Conservation (phyloP, 2,113 vertebrate species). For the Podarcis cretensis region DNA sequence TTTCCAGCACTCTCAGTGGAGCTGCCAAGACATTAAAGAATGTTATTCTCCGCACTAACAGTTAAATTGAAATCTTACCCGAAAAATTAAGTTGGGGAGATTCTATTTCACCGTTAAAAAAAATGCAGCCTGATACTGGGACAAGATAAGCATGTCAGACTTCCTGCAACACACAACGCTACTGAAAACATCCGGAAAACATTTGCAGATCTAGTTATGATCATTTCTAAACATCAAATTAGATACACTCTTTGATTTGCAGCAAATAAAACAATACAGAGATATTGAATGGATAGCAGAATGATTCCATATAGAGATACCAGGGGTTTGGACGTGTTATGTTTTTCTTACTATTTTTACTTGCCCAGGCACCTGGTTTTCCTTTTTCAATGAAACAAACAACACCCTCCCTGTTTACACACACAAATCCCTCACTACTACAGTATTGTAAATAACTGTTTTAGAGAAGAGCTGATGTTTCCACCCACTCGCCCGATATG, state of each 20-base stretch:
- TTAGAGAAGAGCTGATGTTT: background rate
- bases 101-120: background rate
- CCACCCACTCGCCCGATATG: background rate
- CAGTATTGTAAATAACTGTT: background rate
- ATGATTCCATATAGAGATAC: background rate
- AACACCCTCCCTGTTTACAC: background rate
- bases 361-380: background rate
- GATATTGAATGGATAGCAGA: background rate
- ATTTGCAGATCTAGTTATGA: background rate
- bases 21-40: slow-evolving; percentile 53
- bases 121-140: slow-evolving; percentile 30
- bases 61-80: slow-evolving; percentile 18
- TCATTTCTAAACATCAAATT: background rate
- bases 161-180: background rate
- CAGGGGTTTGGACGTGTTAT: background rate
- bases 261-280: background rate
- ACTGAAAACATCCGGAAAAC: slow-evolving; percentile 18
- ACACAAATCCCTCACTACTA: background rate
- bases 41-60: slow-evolving; percentile 40
- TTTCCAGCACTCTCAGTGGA: slow-evolving; percentile 32
- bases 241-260: background rate
- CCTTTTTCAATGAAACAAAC: background rate
- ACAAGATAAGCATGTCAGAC: background rate
- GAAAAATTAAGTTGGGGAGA: slow-evolving; percentile 14
- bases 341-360: background rate